Base-by-base conservation (phyloP, 53 echinoderm and acorn worm genomes). In the Paracentrotus lividus region DNA sequence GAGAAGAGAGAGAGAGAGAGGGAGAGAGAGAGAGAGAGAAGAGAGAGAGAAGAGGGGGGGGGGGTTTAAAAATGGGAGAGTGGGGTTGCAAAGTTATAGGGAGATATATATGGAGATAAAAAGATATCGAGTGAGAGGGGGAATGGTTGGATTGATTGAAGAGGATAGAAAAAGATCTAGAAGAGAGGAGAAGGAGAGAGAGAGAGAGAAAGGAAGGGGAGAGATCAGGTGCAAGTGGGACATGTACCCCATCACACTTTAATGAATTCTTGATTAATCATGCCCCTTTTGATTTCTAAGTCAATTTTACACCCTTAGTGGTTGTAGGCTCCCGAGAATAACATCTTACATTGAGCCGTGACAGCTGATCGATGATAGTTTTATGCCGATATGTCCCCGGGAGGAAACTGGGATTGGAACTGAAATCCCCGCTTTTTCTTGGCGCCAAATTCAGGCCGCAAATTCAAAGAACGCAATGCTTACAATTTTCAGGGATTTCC, bases 201-300 rank as follows among this genome's bases (percentile, higher is more conserved):
- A 66, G 67, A 66, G 31, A 31, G 31, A 31, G 33, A 31, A 16
- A 33, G 32, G 16, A 13, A 5, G 9, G 4, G 10, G 34, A 64
- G 67, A 67, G 67, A 67, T 29, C 29, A 67, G 34, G 67, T 32
- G 67, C 29, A 24, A 67, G 31, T 31, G 67, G 13, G 67, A 67
- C 31, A 67, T 57, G 14, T 13, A 0, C 21, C 57, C 57, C 57
- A 57, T 57, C 57, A 57, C 57, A 57, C 21, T 57, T 15, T 57
- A 57, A 57, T 57, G 57, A 57, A 57, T 57, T 57, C 57, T 57
- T 57, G 57, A 57, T 57, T 57, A 57, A 57, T 57, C 57, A 57
- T 57, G 57, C 57, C 57, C 57, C 2, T 57, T 57, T 57, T 57
- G 9, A 18, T 57, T 15, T 57, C 57, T 57, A 57, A 57, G 57